Conservation (phyloP, 2,888 invertebrate genomes). For the Chouioia cunea region DNA sequence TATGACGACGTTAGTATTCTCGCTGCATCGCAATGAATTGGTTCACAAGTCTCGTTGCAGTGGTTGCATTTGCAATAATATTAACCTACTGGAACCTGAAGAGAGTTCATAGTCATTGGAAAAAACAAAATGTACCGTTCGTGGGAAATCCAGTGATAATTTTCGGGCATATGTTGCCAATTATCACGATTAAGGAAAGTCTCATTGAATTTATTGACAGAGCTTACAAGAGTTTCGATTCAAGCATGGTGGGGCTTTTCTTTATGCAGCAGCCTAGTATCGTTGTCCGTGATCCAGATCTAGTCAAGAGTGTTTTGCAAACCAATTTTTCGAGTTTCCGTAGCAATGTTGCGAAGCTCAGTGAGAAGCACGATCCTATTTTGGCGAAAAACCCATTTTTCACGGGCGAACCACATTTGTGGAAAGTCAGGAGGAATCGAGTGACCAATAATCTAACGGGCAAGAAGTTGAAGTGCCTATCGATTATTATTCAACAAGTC, state of each 20-base stretch:
- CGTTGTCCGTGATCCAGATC: conserved; percentile 54
- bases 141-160: background rate
- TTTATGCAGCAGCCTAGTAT: conserved; percentile 45
- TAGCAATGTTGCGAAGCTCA: conserved; percentile 46
- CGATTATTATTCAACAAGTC: conserved; percentile 48
- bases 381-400: conserved; percentile 56
- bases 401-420: conserved; percentile 50
- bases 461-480: conserved; percentile 53
- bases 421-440: conserved; percentile 47
- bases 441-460: conserved; percentile 49
- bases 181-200: conserved; percentile 14
- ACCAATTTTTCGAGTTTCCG: conserved; percentile 56
- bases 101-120: conserved; percentile 27
- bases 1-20: no score
- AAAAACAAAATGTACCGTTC: conserved; percentile 18
- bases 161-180: conserved; percentile 12
- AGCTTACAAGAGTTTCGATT: conserved; percentile 5
- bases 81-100: conserved; percentile 36
- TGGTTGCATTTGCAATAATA: conserved; percentile 11
- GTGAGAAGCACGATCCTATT: conserved; percentile 52
- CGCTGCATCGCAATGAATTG: no score
- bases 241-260: conserved; percentile 30
- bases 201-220: conserved; percentile 5
- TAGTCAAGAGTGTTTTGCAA: conserved; percentile 54
- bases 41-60: no score